Evolutionary conservation across 2,888 invertebrate species (phyloP).

Genomic region (Drosophila hamatofila): DNA sequence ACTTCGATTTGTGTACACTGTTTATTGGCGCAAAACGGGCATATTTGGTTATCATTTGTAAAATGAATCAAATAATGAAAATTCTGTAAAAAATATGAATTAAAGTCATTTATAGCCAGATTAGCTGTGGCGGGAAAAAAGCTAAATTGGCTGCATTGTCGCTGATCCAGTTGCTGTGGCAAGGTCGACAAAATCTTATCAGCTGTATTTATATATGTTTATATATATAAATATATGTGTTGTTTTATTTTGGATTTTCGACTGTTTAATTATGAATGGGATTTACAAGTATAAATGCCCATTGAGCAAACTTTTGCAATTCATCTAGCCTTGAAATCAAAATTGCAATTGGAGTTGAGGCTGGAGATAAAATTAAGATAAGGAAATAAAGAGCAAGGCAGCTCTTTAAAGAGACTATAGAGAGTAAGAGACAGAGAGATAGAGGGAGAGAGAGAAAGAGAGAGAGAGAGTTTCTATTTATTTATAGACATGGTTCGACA

Average conservation of each 20-base stretch:
- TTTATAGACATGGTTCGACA: too few species aligned
- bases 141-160: constrained; percentile 13
- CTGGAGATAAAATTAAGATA: not conserved
- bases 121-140: not conserved
- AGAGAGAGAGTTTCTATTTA: too few species aligned
- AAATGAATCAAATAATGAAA: not conserved
- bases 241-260: not conserved
- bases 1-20: not conserved
- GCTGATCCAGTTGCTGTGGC: constrained; percentile 53
- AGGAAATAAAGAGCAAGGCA: not conserved
- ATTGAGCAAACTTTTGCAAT: not conserved
- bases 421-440: too few species aligned
- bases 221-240: not conserved
- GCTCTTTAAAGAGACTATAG: not conserved
- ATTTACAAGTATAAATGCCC: not conserved
- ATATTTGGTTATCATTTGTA: not conserved
- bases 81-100: not conserved
- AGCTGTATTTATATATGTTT: not conserved
- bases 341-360: not conserved
- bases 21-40: not conserved
- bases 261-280: not conserved
- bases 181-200: constrained; percentile 42
- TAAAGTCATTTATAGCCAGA: not conserved
- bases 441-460: too few species aligned
- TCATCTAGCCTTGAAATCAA: not conserved